Evolutionary conservation across 2,797 vertebrate species (phyloP), one percentile per base, ranked within the genome.

Genomic region (Channa striata): DNA sequence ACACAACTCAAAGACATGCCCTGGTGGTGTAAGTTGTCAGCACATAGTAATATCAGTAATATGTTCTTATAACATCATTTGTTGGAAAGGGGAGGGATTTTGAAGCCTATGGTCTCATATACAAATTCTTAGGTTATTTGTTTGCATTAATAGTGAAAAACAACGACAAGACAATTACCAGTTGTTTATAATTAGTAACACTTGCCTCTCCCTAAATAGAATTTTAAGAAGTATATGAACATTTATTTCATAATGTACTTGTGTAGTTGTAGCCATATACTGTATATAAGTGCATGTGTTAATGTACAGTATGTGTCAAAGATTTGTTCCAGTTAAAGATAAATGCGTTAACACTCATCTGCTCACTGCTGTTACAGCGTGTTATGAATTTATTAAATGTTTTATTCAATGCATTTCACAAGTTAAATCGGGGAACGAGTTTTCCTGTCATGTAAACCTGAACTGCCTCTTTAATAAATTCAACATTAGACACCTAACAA

Each of bases 401-500:
- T n/a, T 40, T 23, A 23, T 40, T 6, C 23, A 23, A 2, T 13
- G 14, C 19, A n/a, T 56, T 40, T 23, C 10, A 40, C 11, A 56
- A 6, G 36, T 1, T 10, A 39, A 9, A 25, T 1, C 8, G 48
- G 14, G 8, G 16, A 21, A 36, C 19, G 20, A 40, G 36, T 21
- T 21, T 12, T 8, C 16, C 17, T 14, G 53, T 9, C n/a, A n/a
- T n/a, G n/a, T n/a, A n/a, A n/a, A n/a, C n/a, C n/a, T n/a, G n/a
- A n/a, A n/a, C n/a, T n/a, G n/a, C 17, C 20, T 70, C 25, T 43
- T 42, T 58, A 54, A 78, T 43, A 70, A 65, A 11, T 40, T 40
- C 50, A 70, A 61, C 60, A 40, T 54, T 50, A 58, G 46, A 61
- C 42, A 19, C 11, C 53, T 9, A 53, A 68, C 44, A 59, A 74